Percentiles rank a stretch among this genome's conserved stretches.
Evolutionary conservation across 1,140 invertebrate genomes (phyloP).

Genomic region (Archivesica marissinica): DNA sequence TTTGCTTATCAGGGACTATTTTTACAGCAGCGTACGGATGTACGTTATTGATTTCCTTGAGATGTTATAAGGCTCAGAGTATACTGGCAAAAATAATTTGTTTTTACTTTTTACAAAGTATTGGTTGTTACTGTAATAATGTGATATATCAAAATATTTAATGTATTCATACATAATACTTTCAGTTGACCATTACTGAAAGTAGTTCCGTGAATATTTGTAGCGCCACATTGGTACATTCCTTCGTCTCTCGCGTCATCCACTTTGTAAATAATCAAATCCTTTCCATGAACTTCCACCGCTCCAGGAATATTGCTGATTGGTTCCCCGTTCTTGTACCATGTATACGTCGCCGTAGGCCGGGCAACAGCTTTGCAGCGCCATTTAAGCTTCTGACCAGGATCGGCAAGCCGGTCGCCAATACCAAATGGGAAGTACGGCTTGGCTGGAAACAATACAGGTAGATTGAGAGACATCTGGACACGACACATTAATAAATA

Average conservation of each 20-base stretch:
- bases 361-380: conserved; percentile 98
- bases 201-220: conserved; percentile 93
- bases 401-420: conserved; percentile 94
- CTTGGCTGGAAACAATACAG: conserved; percentile 86
- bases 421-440: conserved; percentile 97
- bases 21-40: no score
- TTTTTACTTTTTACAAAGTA: no score
- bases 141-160: no score
- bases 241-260: conserved; percentile 83
- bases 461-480: no score
- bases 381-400: conserved; percentile 92
- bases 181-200: conserved; percentile 95
- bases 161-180: conserved; percentile 85
- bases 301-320: conserved; percentile 85
- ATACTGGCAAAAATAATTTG: no score
- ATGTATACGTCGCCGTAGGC: conserved; percentile 95
- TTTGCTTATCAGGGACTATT: no score
- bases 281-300: conserved; percentile 46
- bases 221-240: conserved; percentile 97
- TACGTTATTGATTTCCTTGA: no score
- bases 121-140: no score
- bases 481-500: no score
- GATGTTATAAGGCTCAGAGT: no score
- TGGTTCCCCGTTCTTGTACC: conserved; percentile 90
- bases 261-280: conserved; percentile 41